Conservation (phyloP, 2,797 vertebrate genomes). For the Tenualosa ilisha region DNA sequence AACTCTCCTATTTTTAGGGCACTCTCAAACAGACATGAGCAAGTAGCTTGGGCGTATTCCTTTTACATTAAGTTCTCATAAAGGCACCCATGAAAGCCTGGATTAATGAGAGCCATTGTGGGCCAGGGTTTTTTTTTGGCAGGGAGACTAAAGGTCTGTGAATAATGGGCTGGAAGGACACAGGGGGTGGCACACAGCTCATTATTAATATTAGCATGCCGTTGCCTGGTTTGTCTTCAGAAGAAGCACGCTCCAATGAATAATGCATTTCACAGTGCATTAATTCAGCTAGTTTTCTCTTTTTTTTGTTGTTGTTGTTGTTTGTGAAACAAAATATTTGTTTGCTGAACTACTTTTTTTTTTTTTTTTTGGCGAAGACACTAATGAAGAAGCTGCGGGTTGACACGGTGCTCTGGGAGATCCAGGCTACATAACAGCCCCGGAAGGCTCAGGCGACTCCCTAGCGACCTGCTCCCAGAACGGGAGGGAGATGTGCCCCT, state of each 20-base stretch:
- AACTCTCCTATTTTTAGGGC: not conserved
- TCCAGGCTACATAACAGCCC: not conserved
- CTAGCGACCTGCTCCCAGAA: not conserved
- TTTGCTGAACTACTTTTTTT: slow-evolving; percentile 16
- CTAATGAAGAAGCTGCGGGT: not conserved
- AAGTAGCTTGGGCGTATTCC: not conserved
- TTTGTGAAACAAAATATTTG: slow-evolving; percentile 47
- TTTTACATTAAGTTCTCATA: not conserved
- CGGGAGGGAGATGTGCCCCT: not conserved
- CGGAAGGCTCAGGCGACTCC: not conserved
- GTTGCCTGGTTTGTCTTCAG: slow-evolving; percentile 52
- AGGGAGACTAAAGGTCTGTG: slow-evolving; percentile 13
- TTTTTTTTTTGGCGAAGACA: not conserved
- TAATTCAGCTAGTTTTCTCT: slow-evolving; percentile 57
- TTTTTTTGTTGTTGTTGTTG: slow-evolving; percentile 55
- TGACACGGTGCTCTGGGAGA: not conserved
- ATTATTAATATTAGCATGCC: slow-evolving; percentile 61
- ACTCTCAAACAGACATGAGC: not conserved
- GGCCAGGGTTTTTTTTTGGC: not conserved
- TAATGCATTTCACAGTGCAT: slow-evolving; percentile 64
- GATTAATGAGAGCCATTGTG: slow-evolving; percentile 9
- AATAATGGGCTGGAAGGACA: slow-evolving; percentile 5
- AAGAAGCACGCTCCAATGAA: slow-evolving; percentile 55
- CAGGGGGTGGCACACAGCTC: slow-evolving; percentile 37
- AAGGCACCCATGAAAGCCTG: not conserved